Base-by-base conservation (phyloP, 2,888 invertebrate species). In the Cryptus armator region DNA sequence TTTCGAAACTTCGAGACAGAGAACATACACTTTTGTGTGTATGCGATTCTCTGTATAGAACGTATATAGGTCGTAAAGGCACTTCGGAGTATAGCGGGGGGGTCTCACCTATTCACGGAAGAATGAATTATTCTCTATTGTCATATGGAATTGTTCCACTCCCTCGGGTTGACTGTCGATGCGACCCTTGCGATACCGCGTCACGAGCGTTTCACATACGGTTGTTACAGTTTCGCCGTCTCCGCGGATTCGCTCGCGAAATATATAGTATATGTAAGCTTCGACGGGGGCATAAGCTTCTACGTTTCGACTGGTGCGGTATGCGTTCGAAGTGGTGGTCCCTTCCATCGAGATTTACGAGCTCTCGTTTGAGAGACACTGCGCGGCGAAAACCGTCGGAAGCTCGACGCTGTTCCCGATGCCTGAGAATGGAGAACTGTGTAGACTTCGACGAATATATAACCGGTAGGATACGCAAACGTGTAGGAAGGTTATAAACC, bases 301-400 rank as follows among this genome's bases (percentile, higher is more conserved):
- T 9, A 9, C 37, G 37, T 37, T 37, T 37, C 37, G 37, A 7
- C 37, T 37, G 37, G 37, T 37, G 37, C 9, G 37, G 37, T 9
- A 9, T 37, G 5, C 75, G 3, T 19, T 70, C 62, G 48, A 70
- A 66, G 53, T 7, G 51, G 74, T 75, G 59, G 78, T 81, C 83
- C 87, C 78, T 90, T 89, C 87, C 84, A 88, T 89, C 87, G 89
- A 91, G 89, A 91, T 91, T 91, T 91, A 91, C 86, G 90, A 90
- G 87, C 86, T 87, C 86, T 85, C 87, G 88, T 90, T 85, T 91
- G 91, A 90, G 91, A 91, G 89, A 89, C 91, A 90, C 91, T 91
- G 91, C 87, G 84, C 88, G 87, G 89, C 87, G 87, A 89, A 91
- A 90, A 91, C 90, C 90, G 88, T 88, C 32, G 46, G 79, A 78